Conservation (phyloP, 2,113 vertebrate species). For the human (Homo sapiens) region DNA sequence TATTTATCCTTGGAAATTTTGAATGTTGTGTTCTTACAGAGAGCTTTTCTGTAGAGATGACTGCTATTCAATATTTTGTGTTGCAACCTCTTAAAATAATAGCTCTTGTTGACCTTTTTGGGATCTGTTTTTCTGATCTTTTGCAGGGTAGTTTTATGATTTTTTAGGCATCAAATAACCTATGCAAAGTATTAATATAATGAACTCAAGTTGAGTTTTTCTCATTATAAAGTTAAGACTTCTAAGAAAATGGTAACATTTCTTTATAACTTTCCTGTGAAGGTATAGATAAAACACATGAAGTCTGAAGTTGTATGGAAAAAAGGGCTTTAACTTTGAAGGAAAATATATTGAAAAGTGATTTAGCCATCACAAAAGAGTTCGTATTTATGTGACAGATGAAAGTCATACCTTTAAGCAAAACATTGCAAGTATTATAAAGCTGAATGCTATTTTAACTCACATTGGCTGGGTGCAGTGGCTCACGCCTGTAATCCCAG, state of each 20-base stretch:
- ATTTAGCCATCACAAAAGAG: not conserved
- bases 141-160: not conserved
- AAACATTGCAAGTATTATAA: not conserved
- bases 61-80: not conserved
- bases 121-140: not conserved
- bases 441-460: not conserved
- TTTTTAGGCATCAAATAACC: not conserved
- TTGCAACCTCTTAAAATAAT: constrained; percentile 30
- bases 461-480: not conserved
- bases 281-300: not conserved
- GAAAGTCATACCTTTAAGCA: constrained; percentile 1
- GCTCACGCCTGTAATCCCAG: too few species aligned
- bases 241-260: not conserved
- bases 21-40: constrained; percentile 1
- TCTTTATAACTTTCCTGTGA: not conserved
- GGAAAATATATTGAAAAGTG: not conserved
- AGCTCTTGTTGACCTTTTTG: not conserved
- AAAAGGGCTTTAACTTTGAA: not conserved
- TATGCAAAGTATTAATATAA: constrained; percentile 11
- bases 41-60: constrained; percentile 18
- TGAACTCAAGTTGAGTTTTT: not conserved
- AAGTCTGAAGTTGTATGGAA: not conserved
- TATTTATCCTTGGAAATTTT: constrained; percentile 25
- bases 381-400: constrained; percentile 3
- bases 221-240: not conserved